Conservation (phyloP, 2,797 vertebrate species). For the Oryzias sinensis region DNA sequence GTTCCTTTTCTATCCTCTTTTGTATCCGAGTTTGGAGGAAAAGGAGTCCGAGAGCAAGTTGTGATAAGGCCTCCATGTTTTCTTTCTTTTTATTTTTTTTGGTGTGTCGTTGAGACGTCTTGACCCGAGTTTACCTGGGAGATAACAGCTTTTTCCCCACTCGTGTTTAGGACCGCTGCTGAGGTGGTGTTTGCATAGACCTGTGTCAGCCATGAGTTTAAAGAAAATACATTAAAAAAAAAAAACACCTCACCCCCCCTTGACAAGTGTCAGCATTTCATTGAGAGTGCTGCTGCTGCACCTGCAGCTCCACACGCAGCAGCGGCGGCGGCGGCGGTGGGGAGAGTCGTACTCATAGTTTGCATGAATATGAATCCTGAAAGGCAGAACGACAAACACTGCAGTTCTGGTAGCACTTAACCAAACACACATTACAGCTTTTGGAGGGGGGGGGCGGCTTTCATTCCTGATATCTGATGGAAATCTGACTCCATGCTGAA, state of each 20-base stretch:
- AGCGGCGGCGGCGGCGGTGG: constrained; percentile 6
- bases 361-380: constrained; percentile 44
- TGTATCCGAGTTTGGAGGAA: too few species aligned
- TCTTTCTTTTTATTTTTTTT: too few species aligned
- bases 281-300: constrained; percentile 17
- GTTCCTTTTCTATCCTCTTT: too few species aligned
- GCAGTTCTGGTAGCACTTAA: constrained; percentile 37
- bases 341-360: constrained; percentile 9
- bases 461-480: constrained; percentile 42
- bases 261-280: constrained; percentile 20
- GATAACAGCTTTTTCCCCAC: too few species aligned
- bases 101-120: too few species aligned
- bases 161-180: too few species aligned
- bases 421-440: constrained; percentile 17
- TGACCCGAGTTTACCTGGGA: too few species aligned
- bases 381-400: constrained; percentile 37
- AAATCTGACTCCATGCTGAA: constrained; percentile 59
- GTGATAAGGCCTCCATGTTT: too few species aligned
- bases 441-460: constrained; percentile 35
- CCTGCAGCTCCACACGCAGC: constrained; percentile 6
- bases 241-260: not conserved
- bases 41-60: too few species aligned
- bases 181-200: constrained; percentile 11
- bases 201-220: constrained; percentile 19
- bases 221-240: not conserved